Conservation (phyloP, 1,140 invertebrate genomes). For the Rhizoglyphus robini region DNA sequence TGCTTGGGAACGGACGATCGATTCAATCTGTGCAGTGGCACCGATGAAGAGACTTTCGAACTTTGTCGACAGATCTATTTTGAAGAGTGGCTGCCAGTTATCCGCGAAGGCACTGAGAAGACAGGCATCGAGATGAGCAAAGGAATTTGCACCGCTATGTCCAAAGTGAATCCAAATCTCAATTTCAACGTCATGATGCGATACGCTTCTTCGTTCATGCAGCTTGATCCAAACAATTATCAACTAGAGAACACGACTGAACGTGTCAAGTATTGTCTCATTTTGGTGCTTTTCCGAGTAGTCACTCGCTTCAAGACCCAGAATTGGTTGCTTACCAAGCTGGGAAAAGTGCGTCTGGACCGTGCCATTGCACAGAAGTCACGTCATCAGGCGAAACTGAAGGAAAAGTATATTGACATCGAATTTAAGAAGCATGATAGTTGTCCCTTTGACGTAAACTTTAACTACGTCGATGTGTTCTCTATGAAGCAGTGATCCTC, state of each 20-base stretch:
- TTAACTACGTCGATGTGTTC: constrained; percentile 14
- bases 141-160: constrained; percentile 12
- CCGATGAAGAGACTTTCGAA: constrained; percentile 30
- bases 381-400: background rate
- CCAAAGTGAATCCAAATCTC: background rate
- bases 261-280: background rate
- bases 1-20: constrained; percentile 64
- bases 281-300: background rate
- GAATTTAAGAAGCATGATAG: background rate
- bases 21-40: constrained; percentile 45
- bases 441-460: constrained; percentile 18
- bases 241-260: background rate
- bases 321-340: background rate
- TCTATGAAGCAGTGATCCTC: background rate
- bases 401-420: background rate
- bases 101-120: background rate
- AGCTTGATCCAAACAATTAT: background rate
- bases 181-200: constrained; percentile 10
- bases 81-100: constrained; percentile 13
- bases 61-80: constrained; percentile 12
- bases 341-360: background rate
- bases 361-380: background rate
- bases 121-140: constrained; percentile 16
- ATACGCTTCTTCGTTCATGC: background rate
- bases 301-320: background rate